Conservation (phyloP, 2,113 vertebrate genomes). For the Mungos mungo region DNA sequence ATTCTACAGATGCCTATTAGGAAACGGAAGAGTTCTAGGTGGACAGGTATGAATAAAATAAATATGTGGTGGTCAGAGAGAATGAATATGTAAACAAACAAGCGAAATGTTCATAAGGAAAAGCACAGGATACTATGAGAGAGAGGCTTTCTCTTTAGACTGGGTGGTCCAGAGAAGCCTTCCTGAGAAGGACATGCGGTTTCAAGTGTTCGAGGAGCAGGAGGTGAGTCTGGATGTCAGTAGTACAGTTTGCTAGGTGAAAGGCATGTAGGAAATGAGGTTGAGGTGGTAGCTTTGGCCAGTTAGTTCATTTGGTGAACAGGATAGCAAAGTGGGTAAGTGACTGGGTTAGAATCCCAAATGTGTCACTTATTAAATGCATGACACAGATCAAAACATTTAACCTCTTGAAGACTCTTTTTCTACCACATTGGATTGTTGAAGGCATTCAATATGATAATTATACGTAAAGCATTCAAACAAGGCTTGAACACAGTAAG, state of each 20-base stretch:
- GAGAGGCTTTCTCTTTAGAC: neutral
- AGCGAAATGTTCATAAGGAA: neutral
- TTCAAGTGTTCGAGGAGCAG: neutral
- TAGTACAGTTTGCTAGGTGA: neutral
- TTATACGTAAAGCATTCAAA: neutral
- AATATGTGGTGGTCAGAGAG: neutral
- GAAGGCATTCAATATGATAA: neutral
- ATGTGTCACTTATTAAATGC: neutral
- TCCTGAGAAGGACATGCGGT: neutral
- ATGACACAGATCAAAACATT: neutral
- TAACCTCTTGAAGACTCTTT: neutral
- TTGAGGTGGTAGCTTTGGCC: neutral
- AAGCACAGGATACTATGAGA: neutral
- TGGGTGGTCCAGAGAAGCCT: neutral
- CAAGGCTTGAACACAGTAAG: conserved; percentile 21
- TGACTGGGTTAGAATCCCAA: neutral
- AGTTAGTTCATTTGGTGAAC: neutral
- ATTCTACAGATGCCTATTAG: neutral
- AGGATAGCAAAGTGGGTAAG: neutral
- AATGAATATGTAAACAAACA: neutral
- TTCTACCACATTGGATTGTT: neutral
- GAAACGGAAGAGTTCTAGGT: neutral
- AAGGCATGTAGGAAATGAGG: accelerated
- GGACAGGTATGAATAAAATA: neutral
- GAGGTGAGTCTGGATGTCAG: neutral